Percentiles rank a stretch among this genome's conserved stretches.
Evolutionary conservation across 2,113 vertebrate genomes (phyloP).

Genomic region (Sphyrna mokarran): DNA sequence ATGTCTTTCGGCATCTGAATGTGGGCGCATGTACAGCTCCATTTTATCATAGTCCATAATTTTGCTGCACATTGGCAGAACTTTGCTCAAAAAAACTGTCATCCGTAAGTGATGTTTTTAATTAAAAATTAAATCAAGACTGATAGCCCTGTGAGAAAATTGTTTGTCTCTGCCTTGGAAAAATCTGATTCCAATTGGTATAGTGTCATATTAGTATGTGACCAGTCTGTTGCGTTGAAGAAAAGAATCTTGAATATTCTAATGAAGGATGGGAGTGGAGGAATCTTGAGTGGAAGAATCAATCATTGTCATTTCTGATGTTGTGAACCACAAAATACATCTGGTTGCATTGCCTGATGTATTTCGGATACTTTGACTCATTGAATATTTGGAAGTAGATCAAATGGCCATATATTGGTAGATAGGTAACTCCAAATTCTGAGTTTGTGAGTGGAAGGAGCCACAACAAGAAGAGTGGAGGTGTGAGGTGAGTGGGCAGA

Average conservation of each 20-base stretch:
- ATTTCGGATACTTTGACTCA: neutral
- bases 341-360: neutral
- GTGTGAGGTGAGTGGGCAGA: too few relatives aligned
- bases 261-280: neutral
- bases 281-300: neutral
- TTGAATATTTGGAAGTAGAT: neutral
- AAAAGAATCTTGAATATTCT: neutral
- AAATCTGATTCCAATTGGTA: neutral
- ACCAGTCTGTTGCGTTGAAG: neutral
- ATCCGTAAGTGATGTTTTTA: neutral
- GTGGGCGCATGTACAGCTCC: neutral
- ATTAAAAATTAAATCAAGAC: neutral
- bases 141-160: neutral
- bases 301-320: neutral
- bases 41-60: neutral
- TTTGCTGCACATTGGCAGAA: neutral
- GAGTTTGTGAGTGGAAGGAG: neutral
- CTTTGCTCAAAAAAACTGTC: neutral
- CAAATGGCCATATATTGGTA: neutral
- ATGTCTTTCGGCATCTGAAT: neutral
- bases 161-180: neutral
- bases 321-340: neutral
- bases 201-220: neutral
- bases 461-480: neutral
- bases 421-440: neutral